Percentiles rank a stretch among this genome's conserved stretches.
Evolutionary conservation across 1,140 invertebrate genomes (phyloP).

Genomic region (Drosophila virilis): DNA sequence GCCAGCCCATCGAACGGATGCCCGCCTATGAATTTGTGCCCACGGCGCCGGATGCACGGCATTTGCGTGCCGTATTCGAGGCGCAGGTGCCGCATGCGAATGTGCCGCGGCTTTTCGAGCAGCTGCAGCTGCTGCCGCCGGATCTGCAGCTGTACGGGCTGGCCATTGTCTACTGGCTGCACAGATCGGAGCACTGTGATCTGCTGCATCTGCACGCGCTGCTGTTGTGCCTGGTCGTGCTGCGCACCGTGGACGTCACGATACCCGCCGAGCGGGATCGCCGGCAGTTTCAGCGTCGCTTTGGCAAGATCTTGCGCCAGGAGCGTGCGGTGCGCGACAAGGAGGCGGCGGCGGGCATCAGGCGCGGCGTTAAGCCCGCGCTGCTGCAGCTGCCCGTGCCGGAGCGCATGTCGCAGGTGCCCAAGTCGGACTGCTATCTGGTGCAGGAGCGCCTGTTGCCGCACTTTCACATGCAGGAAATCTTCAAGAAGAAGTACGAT

Average conservation of each 20-base stretch:
- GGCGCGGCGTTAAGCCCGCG: constrained; percentile 53
- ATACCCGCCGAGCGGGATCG: constrained; percentile 85
- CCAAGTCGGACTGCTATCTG: constrained; percentile 86
- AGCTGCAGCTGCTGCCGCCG: constrained; percentile 85
- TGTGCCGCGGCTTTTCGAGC: constrained; percentile 57
- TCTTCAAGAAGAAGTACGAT: constrained; percentile 86
- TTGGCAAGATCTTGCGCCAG: constrained; percentile 69
- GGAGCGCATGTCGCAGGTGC: constrained; percentile 85
- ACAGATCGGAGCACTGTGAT: constrained; percentile 85
- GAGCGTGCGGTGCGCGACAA: constrained; percentile 64
- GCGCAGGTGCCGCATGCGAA: constrained; percentile 61
- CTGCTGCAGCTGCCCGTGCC: constrained; percentile 64
- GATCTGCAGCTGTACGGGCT: constrained; percentile 88
- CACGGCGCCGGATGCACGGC: constrained; percentile 49
- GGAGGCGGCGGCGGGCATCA: constrained; percentile 54
- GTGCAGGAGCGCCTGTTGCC: constrained; percentile 86
- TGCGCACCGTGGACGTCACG: constrained; percentile 87
- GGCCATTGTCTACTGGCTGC: constrained; percentile 88
- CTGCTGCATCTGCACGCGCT: constrained; percentile 86
- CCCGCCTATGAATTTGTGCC: constrained; percentile 53
- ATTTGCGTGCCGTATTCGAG: constrained; percentile 80
- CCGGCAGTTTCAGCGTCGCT: constrained; percentile 83
- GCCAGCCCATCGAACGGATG: constrained; percentile 48
- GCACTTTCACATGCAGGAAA: constrained; percentile 87
- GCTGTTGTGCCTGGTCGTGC: constrained; percentile 86